phyloP scores from a whole-genome alignment of 2,113 vertebrate genomes.

The Calypte anna region DNA sequence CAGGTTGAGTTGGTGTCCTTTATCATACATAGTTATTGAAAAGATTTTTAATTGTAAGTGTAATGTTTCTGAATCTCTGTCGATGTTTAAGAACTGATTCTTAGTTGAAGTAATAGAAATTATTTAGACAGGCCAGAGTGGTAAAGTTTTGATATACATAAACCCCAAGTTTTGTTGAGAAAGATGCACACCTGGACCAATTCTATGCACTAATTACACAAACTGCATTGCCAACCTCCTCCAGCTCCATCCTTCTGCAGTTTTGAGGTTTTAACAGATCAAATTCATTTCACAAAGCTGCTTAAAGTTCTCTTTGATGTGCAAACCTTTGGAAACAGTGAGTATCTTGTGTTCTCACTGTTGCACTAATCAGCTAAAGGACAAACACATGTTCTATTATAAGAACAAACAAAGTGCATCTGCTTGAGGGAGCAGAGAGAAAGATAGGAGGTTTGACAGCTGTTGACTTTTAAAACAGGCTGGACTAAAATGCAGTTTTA shows the following conservation, averaged over 20 bases:
- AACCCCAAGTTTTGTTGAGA: not conserved
- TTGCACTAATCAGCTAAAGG: slow-evolving; percentile 59
- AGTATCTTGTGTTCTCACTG: slow-evolving; percentile 40
- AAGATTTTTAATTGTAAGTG: not conserved
- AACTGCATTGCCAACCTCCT: not conserved
- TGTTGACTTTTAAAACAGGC: slow-evolving; percentile 24
- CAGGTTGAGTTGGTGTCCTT: not conserved
- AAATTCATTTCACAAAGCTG: slow-evolving; percentile 27
- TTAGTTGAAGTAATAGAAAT: not conserved
- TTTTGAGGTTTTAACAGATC: slow-evolving; percentile 13
- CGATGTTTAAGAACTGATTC: not conserved
- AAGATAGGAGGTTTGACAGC: slow-evolving; percentile 21
- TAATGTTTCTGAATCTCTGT: not conserved
- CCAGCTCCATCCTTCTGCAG: not conserved
- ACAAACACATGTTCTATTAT: slow-evolving; percentile 51
- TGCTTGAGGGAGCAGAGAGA: slow-evolving; percentile 59
- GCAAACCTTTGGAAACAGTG: slow-evolving; percentile 1
- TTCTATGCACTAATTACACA: not conserved
- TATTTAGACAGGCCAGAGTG: not conserved
- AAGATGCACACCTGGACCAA: not conserved
- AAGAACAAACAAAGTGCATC: slow-evolving; percentile 58
- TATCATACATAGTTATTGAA: not conserved
- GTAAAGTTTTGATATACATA: not conserved
- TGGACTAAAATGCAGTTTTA: slow-evolving; percentile 42
- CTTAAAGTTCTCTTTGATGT: slow-evolving; percentile 47